A percentile compares a stretch with the other conserved stretches of the same genome.
Conservation (phyloP, 2,888 invertebrate species). For the Digitonthophagus gazella region DNA sequence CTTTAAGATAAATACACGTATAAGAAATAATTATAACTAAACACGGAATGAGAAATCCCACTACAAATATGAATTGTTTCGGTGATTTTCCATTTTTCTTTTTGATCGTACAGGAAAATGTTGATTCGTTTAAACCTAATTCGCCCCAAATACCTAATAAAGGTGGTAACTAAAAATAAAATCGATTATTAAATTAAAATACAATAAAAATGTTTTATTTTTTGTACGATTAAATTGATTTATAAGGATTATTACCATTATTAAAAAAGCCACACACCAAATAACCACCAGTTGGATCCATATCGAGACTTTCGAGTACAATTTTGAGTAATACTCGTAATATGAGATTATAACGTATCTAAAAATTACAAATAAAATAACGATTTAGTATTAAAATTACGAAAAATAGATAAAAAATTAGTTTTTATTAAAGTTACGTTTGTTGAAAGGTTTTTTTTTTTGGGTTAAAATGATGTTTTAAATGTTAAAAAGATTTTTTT, state of each 20-base stretch:
- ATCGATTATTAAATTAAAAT: slow-evolving; percentile 3
- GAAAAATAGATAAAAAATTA: too few species aligned
- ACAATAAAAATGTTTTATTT: not conserved
- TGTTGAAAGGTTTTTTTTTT: not conserved
- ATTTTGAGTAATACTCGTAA: slow-evolving; percentile 73
- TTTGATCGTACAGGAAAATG: slow-evolving; percentile 88
- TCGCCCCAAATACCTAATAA: slow-evolving; percentile 83
- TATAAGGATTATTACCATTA: slow-evolving; percentile 70
- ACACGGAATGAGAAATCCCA: slow-evolving; percentile 83
- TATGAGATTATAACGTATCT: slow-evolving; percentile 84
- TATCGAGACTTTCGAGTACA: slow-evolving; percentile 74
- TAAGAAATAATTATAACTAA: slow-evolving; percentile 82
- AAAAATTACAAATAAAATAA: slow-evolving; percentile 42
- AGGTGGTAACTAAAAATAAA: slow-evolving; percentile 65
- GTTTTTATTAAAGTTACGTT: not conserved
- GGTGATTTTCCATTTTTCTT: slow-evolving; percentile 75
- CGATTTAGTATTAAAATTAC: not conserved
- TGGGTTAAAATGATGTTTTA: too few species aligned
- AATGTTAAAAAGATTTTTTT: too few species aligned
- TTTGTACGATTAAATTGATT: not conserved
- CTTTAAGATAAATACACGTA: slow-evolving; percentile 80
- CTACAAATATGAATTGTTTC: slow-evolving; percentile 78
- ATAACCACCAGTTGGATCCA: slow-evolving; percentile 74
- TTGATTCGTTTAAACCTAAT: slow-evolving; percentile 73
- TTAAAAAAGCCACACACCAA: slow-evolving; percentile 76